Percentiles rank a stretch among this genome's conserved stretches.
Evolutionary conservation across 2,113 vertebrate species (phyloP).

Genomic region (Sphaerodactylus townsendi): DNA sequence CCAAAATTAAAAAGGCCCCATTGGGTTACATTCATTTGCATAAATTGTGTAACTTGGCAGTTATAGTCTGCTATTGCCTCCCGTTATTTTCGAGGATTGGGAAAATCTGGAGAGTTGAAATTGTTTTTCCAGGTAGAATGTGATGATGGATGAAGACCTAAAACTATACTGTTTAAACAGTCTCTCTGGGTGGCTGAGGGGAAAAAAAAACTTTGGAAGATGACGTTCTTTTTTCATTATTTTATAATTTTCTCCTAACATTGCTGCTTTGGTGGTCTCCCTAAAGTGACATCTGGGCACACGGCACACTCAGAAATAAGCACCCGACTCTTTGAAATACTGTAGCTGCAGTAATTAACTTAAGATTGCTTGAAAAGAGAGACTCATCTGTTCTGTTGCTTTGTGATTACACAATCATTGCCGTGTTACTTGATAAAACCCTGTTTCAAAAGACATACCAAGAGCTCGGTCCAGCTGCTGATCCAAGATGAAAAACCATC

Average conservation of each 20-base stretch:
- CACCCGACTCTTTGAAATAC: slow-evolving; percentile 17
- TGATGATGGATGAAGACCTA: not conserved
- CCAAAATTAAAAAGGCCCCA: too few species aligned
- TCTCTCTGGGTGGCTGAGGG: slow-evolving; percentile 17
- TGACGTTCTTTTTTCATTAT: slow-evolving; percentile 2
- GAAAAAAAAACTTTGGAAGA: slow-evolving; percentile 36
- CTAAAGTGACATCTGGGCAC: slow-evolving; percentile 45
- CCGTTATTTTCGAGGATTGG: not conserved
- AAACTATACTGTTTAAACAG: slow-evolving; percentile 38
- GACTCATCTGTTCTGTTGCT: slow-evolving; percentile 49
- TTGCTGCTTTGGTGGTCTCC: slow-evolving; percentile 62
- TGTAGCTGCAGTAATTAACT: slow-evolving; percentile 38
- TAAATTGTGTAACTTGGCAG: not conserved
- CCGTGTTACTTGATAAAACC: slow-evolving; percentile 62
- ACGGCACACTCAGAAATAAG: slow-evolving; percentile 22
- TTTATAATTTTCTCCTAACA: slow-evolving; percentile 29
- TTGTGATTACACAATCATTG: slow-evolving; percentile 50
- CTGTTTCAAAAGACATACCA: slow-evolving; percentile 54
- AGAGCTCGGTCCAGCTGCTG: slow-evolving; percentile 64
- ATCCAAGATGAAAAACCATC: slow-evolving; percentile 41
- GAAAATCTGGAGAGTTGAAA: not conserved
- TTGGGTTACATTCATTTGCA: not conserved
- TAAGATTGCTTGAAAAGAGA: slow-evolving; percentile 45
- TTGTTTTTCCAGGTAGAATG: not conserved
- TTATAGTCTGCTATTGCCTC: not conserved